Conservation (phyloP, 2,797 vertebrate species). For the Sparus aurata region DNA sequence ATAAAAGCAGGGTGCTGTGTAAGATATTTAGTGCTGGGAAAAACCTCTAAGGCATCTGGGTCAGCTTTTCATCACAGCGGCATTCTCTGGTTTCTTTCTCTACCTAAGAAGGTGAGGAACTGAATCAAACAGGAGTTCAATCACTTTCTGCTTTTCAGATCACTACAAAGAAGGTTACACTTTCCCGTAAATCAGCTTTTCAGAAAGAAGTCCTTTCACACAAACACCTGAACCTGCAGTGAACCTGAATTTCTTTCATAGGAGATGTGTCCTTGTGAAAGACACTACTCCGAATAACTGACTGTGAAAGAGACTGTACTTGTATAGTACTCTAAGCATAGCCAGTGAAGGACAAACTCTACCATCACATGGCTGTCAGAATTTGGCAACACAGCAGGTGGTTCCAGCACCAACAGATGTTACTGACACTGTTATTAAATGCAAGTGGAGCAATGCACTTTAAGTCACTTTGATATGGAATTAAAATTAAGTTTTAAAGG, state of each 20-base stretch:
- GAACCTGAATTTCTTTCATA: not conserved
- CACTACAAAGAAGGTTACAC: not conserved
- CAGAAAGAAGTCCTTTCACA: not conserved
- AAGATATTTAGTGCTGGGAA: not conserved
- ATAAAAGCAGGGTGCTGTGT: conserved; percentile 9
- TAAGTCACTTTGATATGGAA: conserved; percentile 7
- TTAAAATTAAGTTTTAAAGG: not conserved
- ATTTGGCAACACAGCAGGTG: conserved; percentile 34
- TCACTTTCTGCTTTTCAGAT: conserved; percentile 11
- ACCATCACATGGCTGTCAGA: conserved; percentile 24
- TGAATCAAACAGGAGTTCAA: not conserved
- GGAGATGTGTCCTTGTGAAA: not conserved
- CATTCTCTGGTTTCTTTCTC: not conserved
- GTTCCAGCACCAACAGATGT: conserved; percentile 32
- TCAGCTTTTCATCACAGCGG: conserved; percentile 18
- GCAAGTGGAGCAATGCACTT: not conserved
- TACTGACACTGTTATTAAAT: conserved; percentile 30
- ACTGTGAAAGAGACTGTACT: not conserved
- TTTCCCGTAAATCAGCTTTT: conserved; percentile 3
- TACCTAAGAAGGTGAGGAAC: not conserved
- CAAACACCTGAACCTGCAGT: not conserved
- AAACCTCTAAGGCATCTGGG: conserved; percentile 2
- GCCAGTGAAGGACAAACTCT: conserved; percentile 28
- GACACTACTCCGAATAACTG: not conserved
- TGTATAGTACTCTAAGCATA: not conserved